These are phyloP conservation scores for Brachypterus glaber DNA, from an alignment of 2,888 invertebrate genomes.

Conservation along the genomic window DNA sequence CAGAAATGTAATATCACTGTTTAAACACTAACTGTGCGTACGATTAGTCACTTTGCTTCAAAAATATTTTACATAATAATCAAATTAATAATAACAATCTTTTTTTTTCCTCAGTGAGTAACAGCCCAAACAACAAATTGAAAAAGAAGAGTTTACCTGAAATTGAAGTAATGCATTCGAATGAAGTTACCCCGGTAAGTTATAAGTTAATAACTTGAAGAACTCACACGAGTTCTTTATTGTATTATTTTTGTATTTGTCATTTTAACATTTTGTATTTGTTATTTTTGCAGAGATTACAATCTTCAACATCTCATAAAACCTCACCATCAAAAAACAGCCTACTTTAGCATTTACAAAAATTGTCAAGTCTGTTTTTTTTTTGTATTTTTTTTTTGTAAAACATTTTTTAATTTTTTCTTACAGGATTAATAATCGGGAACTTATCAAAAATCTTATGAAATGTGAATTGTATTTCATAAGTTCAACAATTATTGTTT, in stretches of 20 bases:
- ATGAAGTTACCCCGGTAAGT: conserved; percentile 33
- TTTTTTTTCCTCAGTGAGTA: conserved; percentile 28
- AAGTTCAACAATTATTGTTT: too few relatives aligned
- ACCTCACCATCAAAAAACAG: conserved; percentile 27
- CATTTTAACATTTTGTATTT: conserved; percentile 4
- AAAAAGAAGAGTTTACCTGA: conserved; percentile 33
- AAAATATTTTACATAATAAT: conserved; percentile 1
- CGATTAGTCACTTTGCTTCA: too few relatives aligned
- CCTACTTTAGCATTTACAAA: neutral
- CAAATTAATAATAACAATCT: conserved; percentile 3
- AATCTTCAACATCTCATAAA: conserved; percentile 35
- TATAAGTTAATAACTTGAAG: conserved; percentile 10
- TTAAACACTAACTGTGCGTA: too few relatives aligned
- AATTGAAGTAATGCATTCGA: conserved; percentile 24
- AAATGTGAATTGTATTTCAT: too few relatives aligned
- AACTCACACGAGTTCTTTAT: conserved; percentile 1
- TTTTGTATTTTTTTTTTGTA: too few relatives aligned
- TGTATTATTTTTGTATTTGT: neutral
- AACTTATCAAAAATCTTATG: too few relatives aligned
- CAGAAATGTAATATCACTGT: too few relatives aligned
- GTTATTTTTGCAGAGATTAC: conserved; percentile 33
- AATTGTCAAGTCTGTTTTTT: too few relatives aligned
- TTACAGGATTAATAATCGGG: too few relatives aligned
- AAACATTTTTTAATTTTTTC: too few relatives aligned
- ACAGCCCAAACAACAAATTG: conserved; percentile 33